Percentiles rank a stretch among this genome's conserved stretches.
These are phyloP conservation scores for Halisarca cf. caerulea DNA, from an alignment of 37 sponge, comb jelly and placozoan genomes.

Conservation along the genomic window DNA sequence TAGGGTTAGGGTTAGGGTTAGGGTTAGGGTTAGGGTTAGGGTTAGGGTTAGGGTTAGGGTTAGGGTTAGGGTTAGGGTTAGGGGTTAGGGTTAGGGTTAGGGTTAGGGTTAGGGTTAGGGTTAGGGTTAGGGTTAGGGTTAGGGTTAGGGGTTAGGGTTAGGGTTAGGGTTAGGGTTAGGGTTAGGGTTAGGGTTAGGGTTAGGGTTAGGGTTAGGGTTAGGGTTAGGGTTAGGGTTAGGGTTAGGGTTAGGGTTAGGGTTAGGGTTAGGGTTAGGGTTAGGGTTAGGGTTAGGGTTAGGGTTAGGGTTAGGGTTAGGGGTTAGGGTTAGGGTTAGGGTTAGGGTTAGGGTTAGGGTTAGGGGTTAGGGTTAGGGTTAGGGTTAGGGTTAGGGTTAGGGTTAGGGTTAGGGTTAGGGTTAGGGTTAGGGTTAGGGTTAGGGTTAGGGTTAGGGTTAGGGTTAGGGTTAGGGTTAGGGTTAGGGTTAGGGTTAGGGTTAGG, in stretches of 20 bases:
- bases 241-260: not conserved
- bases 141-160: too few species aligned
- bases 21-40: conserved; percentile 24
- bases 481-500: too few species aligned
- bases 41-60: too few species aligned
- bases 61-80: not conserved
- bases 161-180: not conserved
- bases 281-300: not conserved
- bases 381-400: conserved; percentile 24
- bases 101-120: conserved; percentile 21
- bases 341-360: too few species aligned
- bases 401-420: conserved; percentile 23
- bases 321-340: too few species aligned
- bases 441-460: not conserved
- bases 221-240: not conserved
- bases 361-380: too few species aligned
- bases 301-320: too few species aligned
- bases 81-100: too few species aligned
- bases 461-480: too few species aligned
- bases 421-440: conserved; percentile 24
- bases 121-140: conserved; percentile 23
- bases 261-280: not conserved
- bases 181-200: not conserved
- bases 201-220: not conserved
- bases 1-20: conserved; percentile 21